Conservation (phyloP, 1,140 invertebrate species). For the Cotesia typhae region DNA sequence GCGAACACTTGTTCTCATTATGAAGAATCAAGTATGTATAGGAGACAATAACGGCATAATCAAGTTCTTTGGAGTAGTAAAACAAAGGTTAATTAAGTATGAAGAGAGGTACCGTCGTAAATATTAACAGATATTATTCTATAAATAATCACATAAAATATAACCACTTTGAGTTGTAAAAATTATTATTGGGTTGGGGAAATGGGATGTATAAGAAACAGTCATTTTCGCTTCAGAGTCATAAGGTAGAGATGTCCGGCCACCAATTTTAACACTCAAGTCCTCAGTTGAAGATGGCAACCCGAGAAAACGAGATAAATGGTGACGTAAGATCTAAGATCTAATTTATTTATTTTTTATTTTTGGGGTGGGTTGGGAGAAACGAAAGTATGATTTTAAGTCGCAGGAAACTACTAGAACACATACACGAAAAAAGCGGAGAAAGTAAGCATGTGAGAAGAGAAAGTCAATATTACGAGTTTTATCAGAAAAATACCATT, state of each 20-base stretch:
- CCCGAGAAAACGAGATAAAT: slow-evolving; percentile 12
- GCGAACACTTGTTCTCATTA: background rate
- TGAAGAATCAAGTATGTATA: background rate
- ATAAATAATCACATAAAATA: too few species aligned
- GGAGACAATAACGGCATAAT: too few species aligned
- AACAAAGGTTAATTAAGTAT: background rate
- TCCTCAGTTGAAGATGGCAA: slow-evolving; percentile 1
- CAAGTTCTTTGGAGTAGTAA: background rate
- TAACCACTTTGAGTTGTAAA: too few species aligned
- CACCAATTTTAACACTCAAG: background rate
- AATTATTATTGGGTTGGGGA: slow-evolving; percentile 16
- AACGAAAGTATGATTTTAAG: slow-evolving; percentile 35
- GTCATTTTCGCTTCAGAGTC: slow-evolving; percentile 42
- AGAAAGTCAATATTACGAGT: background rate
- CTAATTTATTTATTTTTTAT: slow-evolving; percentile 8
- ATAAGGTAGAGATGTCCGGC: slow-evolving; percentile 17
- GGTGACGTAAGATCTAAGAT: slow-evolving; percentile 10
- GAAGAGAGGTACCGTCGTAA: slow-evolving; percentile 2
- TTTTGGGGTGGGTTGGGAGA: background rate
- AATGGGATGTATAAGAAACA: slow-evolving; percentile 26
- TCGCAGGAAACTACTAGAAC: slow-evolving; percentile 31
- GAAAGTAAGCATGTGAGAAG: slow-evolving; percentile 9
- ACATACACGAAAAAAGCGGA: background rate
- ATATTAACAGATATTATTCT: too few species aligned
- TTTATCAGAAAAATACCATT: background rate